Evolutionary conservation across 2,888 invertebrate genomes (phyloP), one percentile per base, ranked within the genome.

Genomic region (Hybos culiciformis): DNA sequence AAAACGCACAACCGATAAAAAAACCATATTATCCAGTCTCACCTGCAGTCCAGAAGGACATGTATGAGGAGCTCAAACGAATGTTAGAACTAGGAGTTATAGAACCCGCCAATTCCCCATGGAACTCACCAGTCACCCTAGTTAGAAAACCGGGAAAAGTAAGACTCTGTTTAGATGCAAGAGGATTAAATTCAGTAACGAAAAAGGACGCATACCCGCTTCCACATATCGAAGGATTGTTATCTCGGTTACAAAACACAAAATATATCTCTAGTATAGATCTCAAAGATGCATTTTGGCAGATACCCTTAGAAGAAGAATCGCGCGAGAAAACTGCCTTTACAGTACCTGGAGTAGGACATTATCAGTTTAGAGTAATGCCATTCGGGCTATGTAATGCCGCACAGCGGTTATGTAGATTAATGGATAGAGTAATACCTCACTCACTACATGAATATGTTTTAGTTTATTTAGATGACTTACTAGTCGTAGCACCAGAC

Each of bases 181-280:
- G 26, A 12, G 12, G 12, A 37, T 6, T 44, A 2, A 44, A 44
- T 19, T 17, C 12, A 14, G 6, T 36, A 4, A 44, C 44, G 3
- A 37, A 37, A 15, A 31, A 41, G n/a, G 40, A 40, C 12, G 37
- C 41, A 14, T 44, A 44, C 36, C 19, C 36, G 42, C 1, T 26
- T 12, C 1, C 51, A 8, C 24, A 39, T 4, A 54, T 56, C 29
- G 38, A 44, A 2, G 46, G 46, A 6, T 53, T 56, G 2, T 31
- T 57, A 19, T 50, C 52, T 15, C 50, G 53, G 11, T 41, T 57
- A 4, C 41, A 49, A 2, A 33, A 40, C 4, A n/a, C 57, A 2
- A 39, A 43, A 6, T 56, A 50, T 32, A 51, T 58, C 6, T 50
- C 49, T 3, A 53, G 53, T 2, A 36, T 56, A 2, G 56, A 56